Conservation (phyloP, 2,113 vertebrate species). For the Phalacrocorax brasilianus region DNA sequence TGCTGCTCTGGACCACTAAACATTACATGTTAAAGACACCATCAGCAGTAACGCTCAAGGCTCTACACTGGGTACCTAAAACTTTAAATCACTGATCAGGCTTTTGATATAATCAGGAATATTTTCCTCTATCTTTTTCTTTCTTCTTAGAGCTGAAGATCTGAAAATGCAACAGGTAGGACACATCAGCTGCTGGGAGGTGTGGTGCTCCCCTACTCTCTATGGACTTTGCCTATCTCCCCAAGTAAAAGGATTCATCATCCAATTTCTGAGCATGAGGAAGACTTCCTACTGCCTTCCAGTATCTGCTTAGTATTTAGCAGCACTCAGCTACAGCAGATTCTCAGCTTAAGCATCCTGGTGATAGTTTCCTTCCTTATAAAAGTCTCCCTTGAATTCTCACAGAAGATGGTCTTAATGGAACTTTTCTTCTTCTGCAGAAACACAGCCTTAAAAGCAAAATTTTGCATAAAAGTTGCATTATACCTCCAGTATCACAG, state of each 20-base stretch:
- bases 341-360: neutral
- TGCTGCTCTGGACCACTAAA: fast-evolving
- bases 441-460: neutral
- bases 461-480: neutral
- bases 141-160: neutral
- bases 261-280: neutral
- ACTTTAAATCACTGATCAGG: neutral
- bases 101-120: neutral
- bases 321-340: neutral
- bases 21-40: neutral
- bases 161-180: neutral
- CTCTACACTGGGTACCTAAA: neutral
- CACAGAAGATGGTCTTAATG: neutral
- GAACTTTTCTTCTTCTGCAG: neutral
- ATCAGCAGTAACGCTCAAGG: neutral
- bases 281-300: neutral
- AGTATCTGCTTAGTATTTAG: neutral
- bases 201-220: neutral
- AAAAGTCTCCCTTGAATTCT: neutral
- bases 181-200: neutral
- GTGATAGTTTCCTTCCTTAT: neutral
- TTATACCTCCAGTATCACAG: neutral
- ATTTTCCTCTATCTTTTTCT: neutral
- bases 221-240: neutral
- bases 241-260: neutral